Evolutionary conservation across 2,888 invertebrate species (phyloP).

Genomic region (Parnassius orleans): DNA sequence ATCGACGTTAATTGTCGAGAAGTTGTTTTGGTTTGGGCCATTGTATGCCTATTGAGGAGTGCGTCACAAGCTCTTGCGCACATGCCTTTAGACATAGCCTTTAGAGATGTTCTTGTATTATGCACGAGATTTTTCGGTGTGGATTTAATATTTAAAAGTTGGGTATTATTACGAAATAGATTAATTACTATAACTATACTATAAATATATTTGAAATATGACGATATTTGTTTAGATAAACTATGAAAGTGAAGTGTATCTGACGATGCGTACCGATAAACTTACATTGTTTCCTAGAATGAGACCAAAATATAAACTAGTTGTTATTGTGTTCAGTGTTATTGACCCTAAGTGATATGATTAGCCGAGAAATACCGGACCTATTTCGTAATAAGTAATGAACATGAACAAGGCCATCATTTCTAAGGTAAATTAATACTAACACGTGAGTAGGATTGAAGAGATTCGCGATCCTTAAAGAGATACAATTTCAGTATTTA

Average conservation of each 20-base stretch:
- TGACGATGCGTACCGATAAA: not conserved
- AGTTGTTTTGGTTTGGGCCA: constrained; percentile 61
- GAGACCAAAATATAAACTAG: not conserved
- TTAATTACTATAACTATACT: too few relatives aligned
- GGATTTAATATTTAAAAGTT: too few relatives aligned
- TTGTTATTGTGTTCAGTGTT: constrained; percentile 22
- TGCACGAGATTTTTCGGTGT: not conserved
- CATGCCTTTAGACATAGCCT: constrained; percentile 17
- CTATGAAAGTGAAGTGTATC: not conserved
- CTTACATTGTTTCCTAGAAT: not conserved
- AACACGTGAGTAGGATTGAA: not conserved
- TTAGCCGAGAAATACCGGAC: constrained; percentile 35
- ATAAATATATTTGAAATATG: too few relatives aligned
- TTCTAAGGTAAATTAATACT: constrained; percentile 8
- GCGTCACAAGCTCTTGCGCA: constrained; percentile 38
- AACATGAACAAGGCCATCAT: constrained; percentile 31
- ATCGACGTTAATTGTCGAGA: constrained; percentile 43
- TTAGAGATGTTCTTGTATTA: not conserved
- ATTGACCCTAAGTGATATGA: constrained; percentile 37
- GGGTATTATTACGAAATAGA: too few relatives aligned
- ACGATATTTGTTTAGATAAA: not conserved
- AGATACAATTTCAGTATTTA: too few relatives aligned
- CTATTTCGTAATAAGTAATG: constrained; percentile 35
- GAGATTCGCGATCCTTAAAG: not conserved
- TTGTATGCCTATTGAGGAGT: constrained; percentile 52